phyloP scores from a whole-genome alignment of 1,140 invertebrate genomes.

The Babylonia areolata region DNA sequence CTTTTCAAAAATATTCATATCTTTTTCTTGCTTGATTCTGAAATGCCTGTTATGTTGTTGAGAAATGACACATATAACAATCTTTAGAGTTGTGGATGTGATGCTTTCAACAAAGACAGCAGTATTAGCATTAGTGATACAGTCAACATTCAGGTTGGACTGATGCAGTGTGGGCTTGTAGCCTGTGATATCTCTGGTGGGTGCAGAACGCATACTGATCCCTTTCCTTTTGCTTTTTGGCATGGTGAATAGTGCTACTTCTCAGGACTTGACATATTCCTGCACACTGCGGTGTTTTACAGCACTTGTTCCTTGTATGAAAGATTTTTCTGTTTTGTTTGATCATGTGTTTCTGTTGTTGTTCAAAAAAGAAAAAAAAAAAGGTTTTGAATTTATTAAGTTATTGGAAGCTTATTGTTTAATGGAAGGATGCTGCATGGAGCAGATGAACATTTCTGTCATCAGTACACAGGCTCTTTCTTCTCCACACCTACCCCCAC shows the following conservation, averaged over 20 bases:
- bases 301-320: background rate
- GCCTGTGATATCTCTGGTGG: background rate
- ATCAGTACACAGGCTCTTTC: too few species aligned
- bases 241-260: background rate
- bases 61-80: too few species aligned
- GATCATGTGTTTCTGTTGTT: background rate
- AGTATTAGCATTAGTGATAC: constrained; percentile 3
- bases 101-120: background rate
- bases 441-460: background rate
- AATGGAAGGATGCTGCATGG: too few species aligned
- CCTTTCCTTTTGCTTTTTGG: background rate
- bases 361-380: too few species aligned
- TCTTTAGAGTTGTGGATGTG: too few species aligned
- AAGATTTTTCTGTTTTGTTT: background rate
- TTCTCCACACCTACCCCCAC: background rate
- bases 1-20: too few species aligned
- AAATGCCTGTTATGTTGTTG: too few species aligned
- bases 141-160: background rate
- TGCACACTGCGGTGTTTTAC: background rate
- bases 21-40: background rate
- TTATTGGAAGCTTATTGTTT: too few species aligned
- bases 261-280: background rate
- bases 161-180: background rate
- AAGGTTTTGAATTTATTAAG: too few species aligned
- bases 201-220: background rate